Evolutionary conservation across 2,113 vertebrate species (phyloP).

Genomic region (Menura novaehollandiae): DNA sequence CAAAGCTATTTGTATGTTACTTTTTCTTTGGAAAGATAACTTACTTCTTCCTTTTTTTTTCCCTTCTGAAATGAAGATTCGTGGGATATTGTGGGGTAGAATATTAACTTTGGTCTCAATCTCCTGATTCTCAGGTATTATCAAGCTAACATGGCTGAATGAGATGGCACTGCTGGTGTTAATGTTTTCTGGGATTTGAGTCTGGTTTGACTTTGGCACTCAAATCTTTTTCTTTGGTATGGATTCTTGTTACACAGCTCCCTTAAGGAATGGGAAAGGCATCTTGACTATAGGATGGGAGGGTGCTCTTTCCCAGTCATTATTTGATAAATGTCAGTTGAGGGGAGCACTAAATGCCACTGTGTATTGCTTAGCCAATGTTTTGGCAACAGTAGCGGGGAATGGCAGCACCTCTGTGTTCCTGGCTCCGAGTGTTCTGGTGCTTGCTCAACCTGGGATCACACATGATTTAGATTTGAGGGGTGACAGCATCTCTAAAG

Average conservation of each 20-base stretch:
- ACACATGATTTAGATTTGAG: not conserved
- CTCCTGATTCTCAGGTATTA: not conserved
- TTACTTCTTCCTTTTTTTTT: not conserved
- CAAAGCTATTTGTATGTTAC: not conserved
- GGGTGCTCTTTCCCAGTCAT: not conserved
- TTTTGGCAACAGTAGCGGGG: not conserved
- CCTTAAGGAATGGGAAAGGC: not conserved
- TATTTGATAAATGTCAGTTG: not conserved
- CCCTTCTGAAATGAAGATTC: not conserved
- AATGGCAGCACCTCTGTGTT: not conserved
- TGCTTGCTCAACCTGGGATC: not conserved
- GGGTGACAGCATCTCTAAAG: not conserved
- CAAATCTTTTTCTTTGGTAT: not conserved
- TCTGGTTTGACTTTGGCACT: not conserved
- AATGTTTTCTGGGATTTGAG: not conserved
- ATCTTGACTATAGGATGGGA: not conserved
- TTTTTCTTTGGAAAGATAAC: not conserved
- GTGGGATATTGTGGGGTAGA: not conserved
- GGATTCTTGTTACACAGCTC: not conserved
- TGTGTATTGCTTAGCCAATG: not conserved
- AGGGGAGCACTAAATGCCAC: not conserved
- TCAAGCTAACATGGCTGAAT: not conserved
- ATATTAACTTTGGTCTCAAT: not conserved
- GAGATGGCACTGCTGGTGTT: not conserved
- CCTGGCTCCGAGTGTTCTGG: not conserved